Evolutionary conservation across 2,797 vertebrate genomes (phyloP), one percentile per base, ranked within the genome.

Genomic region (Antennarius maculatus): DNA sequence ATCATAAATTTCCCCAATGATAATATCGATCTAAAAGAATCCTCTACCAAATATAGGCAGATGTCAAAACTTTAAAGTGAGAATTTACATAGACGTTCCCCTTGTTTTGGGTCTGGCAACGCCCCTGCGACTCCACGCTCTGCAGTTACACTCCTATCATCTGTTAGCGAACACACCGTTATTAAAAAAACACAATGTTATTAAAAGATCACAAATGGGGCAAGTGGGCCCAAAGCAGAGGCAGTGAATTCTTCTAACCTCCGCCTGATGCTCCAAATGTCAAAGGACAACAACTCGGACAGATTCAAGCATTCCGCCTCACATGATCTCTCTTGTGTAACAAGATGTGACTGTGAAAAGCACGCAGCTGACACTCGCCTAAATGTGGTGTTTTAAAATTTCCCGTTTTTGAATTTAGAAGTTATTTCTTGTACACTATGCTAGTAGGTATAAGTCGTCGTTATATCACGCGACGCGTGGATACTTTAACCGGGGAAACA

Each of bases 311-410:
- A 17, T 7, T 7, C 39, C 3, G 31, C n/a, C 78, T 78, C 76
- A 77, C 76, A 71, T 76, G 74, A 80, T 79, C 77, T 41, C 49
- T 23, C 17, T 83, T 79, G 85, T 85, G 78, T 74, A 86, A 87
- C 74, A 50, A 60, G 50, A 53, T 61, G 49, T 47, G 59, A 13
- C 63, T 57, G 47, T 17, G 23, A 53, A 45, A 23, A 42, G 17
- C 54, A 5, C 61, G 8, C 1, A n/a, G 48, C 61, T 48, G 61
- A 49, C 12, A 31, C 4, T 52, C 37, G 9, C 9, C 10, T 39
- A 39, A 39, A 39, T 39, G 37, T 10, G 5, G 31, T 34, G 7
- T 34, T 5, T 34, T 34, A 34, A 39, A 10, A 39, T 39, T 10
- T 11, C 37, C 34, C 60, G 1, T 6, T 45, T 1, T 15, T 2